Conservation (phyloP, 1,140 invertebrate genomes). For the Akabosia matsudoensis region DNA sequence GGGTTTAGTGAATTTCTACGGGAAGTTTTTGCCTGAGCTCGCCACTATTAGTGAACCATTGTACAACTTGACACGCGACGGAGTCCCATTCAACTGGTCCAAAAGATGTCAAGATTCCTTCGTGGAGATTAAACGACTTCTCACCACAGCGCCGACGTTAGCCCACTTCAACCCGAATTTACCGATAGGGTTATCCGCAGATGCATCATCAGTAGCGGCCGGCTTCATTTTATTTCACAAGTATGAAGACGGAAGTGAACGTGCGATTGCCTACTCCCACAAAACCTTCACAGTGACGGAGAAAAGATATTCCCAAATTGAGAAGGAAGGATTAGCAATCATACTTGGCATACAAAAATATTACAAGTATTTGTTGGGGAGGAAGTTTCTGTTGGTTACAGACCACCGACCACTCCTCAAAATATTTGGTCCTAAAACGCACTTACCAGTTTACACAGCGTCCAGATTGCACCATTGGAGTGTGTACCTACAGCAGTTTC, state of each 20-base stretch:
- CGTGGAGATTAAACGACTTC: neutral
- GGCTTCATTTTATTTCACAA: conserved; percentile 48
- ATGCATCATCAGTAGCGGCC: conserved; percentile 46
- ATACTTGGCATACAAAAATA: conserved; percentile 46
- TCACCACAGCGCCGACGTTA: conserved; percentile 16
- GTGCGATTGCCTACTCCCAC: conserved; percentile 49
- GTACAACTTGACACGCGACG: conserved; percentile 28
- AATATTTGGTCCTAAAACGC: conserved; percentile 46
- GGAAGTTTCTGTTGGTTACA: conserved; percentile 46
- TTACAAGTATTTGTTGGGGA: conserved; percentile 47
- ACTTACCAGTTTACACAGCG: conserved; percentile 49
- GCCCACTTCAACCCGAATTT: neutral
- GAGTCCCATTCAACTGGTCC: neutral
- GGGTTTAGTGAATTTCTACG: conserved; percentile 50
- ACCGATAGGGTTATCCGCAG: conserved; percentile 26
- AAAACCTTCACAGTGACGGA: conserved; percentile 45
- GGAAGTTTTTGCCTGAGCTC: conserved; percentile 50
- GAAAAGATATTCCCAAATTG: conserved; percentile 47
- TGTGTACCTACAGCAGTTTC: conserved; percentile 46
- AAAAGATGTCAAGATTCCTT: conserved; percentile 40
- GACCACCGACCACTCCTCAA: conserved; percentile 49
- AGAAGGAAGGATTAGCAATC: conserved; percentile 49
- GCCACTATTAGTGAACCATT: conserved; percentile 46
- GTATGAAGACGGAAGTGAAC: conserved; percentile 18
- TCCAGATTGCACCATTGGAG: conserved; percentile 50